Conservation (phyloP, 2,888 invertebrate species). For the Omphaloscelis lunosa region DNA sequence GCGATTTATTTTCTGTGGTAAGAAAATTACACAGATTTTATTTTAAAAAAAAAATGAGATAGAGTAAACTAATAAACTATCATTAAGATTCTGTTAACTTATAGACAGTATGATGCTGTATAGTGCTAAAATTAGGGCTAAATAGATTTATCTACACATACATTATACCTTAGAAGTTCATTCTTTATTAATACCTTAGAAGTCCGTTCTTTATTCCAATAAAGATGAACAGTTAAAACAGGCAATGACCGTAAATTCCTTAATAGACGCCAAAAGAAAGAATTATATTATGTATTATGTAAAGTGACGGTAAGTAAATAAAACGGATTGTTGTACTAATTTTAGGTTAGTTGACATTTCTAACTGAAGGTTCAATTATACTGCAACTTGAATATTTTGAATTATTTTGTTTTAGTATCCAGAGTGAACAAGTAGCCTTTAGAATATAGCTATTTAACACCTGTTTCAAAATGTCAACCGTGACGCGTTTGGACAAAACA, state of each 20-base stretch:
- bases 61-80: not conserved
- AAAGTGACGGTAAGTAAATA: slow-evolving; percentile 22
- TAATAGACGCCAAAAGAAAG: slow-evolving; percentile 7
- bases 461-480: not conserved
- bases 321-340: slow-evolving; percentile 4
- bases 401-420: not conserved
- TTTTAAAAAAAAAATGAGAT: not conserved
- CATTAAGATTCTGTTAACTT: not conserved
- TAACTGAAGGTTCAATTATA: too few species aligned
- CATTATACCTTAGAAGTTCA: too few species aligned
- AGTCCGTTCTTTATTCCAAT: not conserved
- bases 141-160: not conserved
- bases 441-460: not conserved
- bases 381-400: not conserved
- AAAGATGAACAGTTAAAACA: slow-evolving; percentile 15
- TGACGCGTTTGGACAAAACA: not conserved
- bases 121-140: too few species aligned
- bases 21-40: not conserved
- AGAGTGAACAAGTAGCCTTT: not conserved
- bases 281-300: slow-evolving; percentile 21
- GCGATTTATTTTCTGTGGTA: slow-evolving; percentile 14
- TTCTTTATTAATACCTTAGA: not conserved
- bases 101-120: not conserved
- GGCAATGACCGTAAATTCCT: slow-evolving; percentile 1
- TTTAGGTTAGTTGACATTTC: not conserved